A percentile compares a stretch with the other conserved stretches of the same genome.
Conservation (phyloP, 2,113 vertebrate species). For the Leuciscus idus region DNA sequence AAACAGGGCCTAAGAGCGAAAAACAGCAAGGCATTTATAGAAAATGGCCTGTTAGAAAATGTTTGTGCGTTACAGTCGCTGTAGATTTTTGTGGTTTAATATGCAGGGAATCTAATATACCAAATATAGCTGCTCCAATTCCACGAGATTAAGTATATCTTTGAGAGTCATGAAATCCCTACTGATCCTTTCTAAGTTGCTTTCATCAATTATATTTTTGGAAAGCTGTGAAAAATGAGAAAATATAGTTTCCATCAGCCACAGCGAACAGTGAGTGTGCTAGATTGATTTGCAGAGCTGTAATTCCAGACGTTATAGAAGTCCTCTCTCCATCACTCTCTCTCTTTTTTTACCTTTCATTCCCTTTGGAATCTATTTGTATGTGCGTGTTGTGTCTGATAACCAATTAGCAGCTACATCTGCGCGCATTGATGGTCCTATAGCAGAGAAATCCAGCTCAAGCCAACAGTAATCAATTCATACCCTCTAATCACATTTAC, state of each 20-base stretch:
- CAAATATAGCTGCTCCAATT: slow-evolving; percentile 36
- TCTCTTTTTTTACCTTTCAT: background rate
- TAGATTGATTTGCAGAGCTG: slow-evolving; percentile 21
- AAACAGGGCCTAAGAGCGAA: no score
- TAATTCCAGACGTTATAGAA: background rate
- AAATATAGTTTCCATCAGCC: slow-evolving; percentile 19
- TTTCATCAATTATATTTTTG: slow-evolving; percentile 38
- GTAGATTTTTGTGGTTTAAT: slow-evolving; percentile 6
- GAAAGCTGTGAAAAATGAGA: slow-evolving; percentile 31
- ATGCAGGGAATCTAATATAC: slow-evolving; percentile 16
- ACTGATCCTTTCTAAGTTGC: slow-evolving; percentile 23
- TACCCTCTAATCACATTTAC: slow-evolving; percentile 17
- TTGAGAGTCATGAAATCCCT: slow-evolving; percentile 35
- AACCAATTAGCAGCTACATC: slow-evolving; percentile 48
- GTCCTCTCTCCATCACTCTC: slow-evolving; percentile 3
- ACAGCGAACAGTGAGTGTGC: background rate
- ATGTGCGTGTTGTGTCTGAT: slow-evolving; percentile 28
- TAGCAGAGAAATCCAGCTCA: slow-evolving; percentile 31
- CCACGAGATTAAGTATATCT: slow-evolving; percentile 32
- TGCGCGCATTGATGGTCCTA: slow-evolving; percentile 32
- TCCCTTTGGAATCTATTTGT: slow-evolving; percentile 31
- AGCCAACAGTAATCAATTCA: slow-evolving; percentile 30
- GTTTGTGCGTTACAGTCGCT: background rate
- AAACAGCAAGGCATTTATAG: background rate
- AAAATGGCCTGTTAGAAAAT: background rate